Evolutionary conservation across 92 coral and sea anemone genomes (phyloP).

Genomic region (Parazoanthus darwini): DNA sequence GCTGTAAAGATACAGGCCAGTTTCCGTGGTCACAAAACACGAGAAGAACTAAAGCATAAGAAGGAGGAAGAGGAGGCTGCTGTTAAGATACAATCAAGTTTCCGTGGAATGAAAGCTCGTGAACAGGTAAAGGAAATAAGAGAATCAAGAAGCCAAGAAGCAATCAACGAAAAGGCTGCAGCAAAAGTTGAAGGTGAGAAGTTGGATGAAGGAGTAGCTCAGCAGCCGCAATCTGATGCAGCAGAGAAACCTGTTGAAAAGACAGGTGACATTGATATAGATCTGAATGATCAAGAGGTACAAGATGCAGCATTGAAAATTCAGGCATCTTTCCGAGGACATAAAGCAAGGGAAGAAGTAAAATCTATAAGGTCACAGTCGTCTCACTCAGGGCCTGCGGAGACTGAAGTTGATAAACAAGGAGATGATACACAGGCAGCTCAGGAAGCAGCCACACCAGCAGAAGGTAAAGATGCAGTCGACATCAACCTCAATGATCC

Average conservation of each 20-base stretch:
- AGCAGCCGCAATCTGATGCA: not conserved
- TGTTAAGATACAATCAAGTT: constrained; percentile 65
- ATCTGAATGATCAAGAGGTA: constrained; percentile 78
- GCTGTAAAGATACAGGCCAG: constrained; percentile 94
- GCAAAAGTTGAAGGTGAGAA: not conserved
- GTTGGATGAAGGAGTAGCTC: constrained; percentile 27
- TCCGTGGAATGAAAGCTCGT: constrained; percentile 68
- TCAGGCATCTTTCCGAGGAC: constrained; percentile 93
- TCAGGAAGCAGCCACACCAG: constrained; percentile 13
- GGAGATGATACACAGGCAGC: constrained; percentile 34
- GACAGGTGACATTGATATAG: constrained; percentile 59
- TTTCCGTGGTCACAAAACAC: constrained; percentile 84
- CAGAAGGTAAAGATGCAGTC: not conserved
- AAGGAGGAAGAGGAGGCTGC: constrained; percentile 86
- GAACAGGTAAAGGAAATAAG: constrained; percentile 66
- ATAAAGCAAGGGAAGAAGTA: constrained; percentile 79
- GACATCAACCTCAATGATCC: constrained; percentile 55
- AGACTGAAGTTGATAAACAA: constrained; percentile 16
- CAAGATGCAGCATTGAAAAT: constrained; percentile 78
- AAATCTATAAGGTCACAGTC: constrained; percentile 54
- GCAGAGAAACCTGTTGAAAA: constrained; percentile 31
- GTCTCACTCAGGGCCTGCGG: constrained; percentile 31
- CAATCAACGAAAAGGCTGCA: constrained; percentile 26
- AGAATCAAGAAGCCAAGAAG: constrained; percentile 57
- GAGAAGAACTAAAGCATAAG: constrained; percentile 79